Percentiles rank a stretch among this genome's conserved stretches.
phyloP scores from a whole-genome alignment of 2,113 vertebrate species.

The Leiothrix lutea region DNA sequence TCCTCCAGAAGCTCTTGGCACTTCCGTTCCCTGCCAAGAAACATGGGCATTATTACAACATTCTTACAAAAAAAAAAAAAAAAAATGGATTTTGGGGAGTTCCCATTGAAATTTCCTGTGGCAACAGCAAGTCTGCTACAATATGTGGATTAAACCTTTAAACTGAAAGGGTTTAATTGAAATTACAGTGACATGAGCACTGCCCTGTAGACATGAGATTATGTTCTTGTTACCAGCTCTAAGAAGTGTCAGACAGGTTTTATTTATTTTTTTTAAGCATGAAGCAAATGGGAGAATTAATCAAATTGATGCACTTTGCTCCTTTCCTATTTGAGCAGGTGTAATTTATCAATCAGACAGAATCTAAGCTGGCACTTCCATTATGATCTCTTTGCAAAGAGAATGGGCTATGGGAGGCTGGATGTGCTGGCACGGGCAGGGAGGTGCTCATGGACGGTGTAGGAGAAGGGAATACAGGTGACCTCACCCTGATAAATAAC shows the following conservation, averaged over 20 bases:
- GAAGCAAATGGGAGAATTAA: background rate
- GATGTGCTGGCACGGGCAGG: background rate
- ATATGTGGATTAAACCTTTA: background rate
- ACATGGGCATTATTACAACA: background rate
- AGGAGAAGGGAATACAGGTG: background rate
- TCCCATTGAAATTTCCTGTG: background rate
- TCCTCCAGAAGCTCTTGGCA: background rate
- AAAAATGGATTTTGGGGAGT: background rate
- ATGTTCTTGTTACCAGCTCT: background rate
- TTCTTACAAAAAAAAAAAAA: background rate
- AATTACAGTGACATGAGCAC: background rate
- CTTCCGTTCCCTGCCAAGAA: background rate
- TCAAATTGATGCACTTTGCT: background rate
- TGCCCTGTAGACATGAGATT: background rate
- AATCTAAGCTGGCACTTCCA: background rate
- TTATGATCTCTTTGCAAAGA: background rate
- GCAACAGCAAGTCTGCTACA: background rate
- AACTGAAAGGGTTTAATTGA: background rate
- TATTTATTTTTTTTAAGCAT: background rate
- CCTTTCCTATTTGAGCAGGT: background rate
- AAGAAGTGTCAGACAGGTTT: background rate
- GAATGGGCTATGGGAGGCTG: background rate
- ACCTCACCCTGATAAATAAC: background rate
- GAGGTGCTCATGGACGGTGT: background rate
- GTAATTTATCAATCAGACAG: background rate